A percentile compares a stretch with the other conserved stretches of the same genome.
phyloP scores from a whole-genome alignment of 2,797 vertebrate species.

The Moxostoma hubbsi region DNA sequence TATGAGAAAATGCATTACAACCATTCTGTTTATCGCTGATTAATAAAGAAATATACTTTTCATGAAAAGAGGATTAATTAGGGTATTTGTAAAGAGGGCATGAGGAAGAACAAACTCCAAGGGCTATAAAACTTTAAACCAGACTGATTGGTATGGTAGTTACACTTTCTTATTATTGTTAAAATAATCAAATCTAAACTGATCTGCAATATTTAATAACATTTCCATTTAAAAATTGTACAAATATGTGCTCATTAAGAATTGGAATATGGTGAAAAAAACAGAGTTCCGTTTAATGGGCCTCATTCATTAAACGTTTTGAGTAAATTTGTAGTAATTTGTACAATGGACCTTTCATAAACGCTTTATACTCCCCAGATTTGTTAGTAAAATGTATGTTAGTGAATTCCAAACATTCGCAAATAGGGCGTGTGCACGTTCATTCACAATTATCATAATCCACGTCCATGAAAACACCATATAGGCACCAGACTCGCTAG shows the following conservation, averaged over 20 bases:
- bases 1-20: slow-evolving; percentile 43
- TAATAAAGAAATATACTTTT: slow-evolving; percentile 55
- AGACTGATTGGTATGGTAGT: slow-evolving; percentile 65
- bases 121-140: slow-evolving; percentile 76
- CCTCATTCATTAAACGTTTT: too few relatives aligned
- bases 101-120: slow-evolving; percentile 75
- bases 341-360: too few relatives aligned
- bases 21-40: slow-evolving; percentile 68
- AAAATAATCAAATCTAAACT: slow-evolving; percentile 75
- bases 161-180: slow-evolving; percentile 60
- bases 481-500: too few relatives aligned
- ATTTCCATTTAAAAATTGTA: slow-evolving; percentile 27
- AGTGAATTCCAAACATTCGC: too few relatives aligned
- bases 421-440: too few relatives aligned
- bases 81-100: slow-evolving; percentile 58
- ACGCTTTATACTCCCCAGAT: too few relatives aligned
- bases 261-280: neutral
- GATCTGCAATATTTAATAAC: slow-evolving; percentile 79
- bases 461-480: too few relatives aligned
- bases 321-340: too few relatives aligned
- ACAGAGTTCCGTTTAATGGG: too few relatives aligned
- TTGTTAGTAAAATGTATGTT: too few relatives aligned
- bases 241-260: slow-evolving; percentile 10
- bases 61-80: slow-evolving; percentile 41
- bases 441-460: too few relatives aligned